phyloP scores from a whole-genome alignment of 2,113 vertebrate species.

The Cinclus mexicanus region DNA sequence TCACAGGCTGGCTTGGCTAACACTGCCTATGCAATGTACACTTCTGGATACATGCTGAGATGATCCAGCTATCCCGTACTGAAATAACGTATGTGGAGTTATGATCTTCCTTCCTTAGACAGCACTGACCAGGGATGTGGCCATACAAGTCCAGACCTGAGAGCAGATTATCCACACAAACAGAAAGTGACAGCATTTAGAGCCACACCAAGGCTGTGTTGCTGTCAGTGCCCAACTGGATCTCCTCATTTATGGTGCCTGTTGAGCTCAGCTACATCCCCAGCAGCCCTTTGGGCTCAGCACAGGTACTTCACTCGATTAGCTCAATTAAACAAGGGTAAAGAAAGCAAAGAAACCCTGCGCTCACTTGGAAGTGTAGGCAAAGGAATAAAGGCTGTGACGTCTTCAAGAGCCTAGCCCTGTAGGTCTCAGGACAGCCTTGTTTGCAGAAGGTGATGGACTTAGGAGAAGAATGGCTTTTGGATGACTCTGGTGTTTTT shows the following conservation, averaged over 20 bases:
- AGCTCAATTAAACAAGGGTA: not conserved
- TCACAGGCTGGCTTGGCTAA: not conserved
- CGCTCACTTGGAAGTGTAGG: not conserved
- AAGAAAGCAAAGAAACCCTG: not conserved
- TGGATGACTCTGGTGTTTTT: not conserved
- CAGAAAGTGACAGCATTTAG: not conserved
- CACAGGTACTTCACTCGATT: not conserved
- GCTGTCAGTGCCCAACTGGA: not conserved
- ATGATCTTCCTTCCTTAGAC: not conserved
- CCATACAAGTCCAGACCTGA: not conserved
- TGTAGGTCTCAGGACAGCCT: not conserved
- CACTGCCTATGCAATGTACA: rapidly evolving
- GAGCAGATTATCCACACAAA: not conserved
- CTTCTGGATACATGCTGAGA: not conserved
- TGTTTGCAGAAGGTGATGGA: not conserved
- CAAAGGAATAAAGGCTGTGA: not conserved
- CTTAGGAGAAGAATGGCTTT: not conserved
- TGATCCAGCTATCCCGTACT: not conserved
- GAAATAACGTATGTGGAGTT: not conserved
- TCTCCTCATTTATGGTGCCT: not conserved
- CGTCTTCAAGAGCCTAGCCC: not conserved
- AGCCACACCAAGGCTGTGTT: not conserved
- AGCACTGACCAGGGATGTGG: not conserved
- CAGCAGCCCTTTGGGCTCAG: not conserved
- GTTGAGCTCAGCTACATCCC: not conserved